These are phyloP conservation scores for Leucophenga maculata DNA, from an alignment of 2,888 invertebrate species.

Conservation along the genomic window DNA sequence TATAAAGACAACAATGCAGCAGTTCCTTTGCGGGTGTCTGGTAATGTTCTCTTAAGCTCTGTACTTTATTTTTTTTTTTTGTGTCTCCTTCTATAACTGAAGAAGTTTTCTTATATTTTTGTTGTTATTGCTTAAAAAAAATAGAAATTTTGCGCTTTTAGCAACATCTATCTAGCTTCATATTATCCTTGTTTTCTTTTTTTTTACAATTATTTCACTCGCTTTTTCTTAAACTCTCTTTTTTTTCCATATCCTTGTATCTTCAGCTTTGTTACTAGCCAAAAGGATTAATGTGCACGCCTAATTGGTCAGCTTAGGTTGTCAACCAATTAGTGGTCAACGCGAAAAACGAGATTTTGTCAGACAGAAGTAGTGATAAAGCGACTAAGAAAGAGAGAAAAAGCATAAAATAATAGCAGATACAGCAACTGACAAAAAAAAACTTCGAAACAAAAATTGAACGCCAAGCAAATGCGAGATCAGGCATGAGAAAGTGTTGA, in stretches of 20 bases:
- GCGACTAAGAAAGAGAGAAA: background rate
- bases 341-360: background rate
- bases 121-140: too few species aligned
- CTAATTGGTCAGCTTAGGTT: constrained; percentile 22
- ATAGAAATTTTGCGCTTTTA: too few species aligned
- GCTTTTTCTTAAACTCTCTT: background rate
- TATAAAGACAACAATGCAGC: background rate
- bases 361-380: background rate
- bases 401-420: background rate
- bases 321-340: constrained; percentile 13
- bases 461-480: too few species aligned
- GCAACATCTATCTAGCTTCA: background rate
- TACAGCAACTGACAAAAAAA: background rate
- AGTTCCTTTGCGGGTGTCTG: background rate
- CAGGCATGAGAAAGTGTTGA: too few species aligned
- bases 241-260: background rate
- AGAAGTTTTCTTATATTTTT: too few species aligned
- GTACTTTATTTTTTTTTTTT: background rate
- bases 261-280: background rate
- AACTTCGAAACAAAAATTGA: too few species aligned
- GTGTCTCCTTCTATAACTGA: background rate
- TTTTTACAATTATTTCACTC: background rate
- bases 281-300: constrained; percentile 2
- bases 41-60: constrained; percentile 21
- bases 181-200: background rate